Conservation (phyloP, 2,888 invertebrate genomes). For the Lysandra coridon region DNA sequence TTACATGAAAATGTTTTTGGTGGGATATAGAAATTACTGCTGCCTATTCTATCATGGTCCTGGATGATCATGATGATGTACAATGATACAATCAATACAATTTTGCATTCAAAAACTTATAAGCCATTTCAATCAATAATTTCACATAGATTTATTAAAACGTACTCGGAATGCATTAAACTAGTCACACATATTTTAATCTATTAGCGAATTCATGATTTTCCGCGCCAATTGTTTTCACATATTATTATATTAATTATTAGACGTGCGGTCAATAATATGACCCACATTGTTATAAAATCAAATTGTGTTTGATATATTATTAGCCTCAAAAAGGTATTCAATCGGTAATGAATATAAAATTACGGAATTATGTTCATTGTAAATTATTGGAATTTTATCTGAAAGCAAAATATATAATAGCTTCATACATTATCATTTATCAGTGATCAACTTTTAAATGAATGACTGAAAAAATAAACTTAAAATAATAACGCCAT, state of each 20-base stretch:
- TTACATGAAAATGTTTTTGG: too few relatives aligned
- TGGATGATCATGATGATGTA: not conserved
- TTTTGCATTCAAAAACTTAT: constrained; percentile 52
- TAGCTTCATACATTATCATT: too few relatives aligned
- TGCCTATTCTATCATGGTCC: not conserved
- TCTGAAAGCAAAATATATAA: not conserved
- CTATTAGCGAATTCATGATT: constrained; percentile 35
- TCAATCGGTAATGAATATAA: not conserved
- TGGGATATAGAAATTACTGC: too few relatives aligned
- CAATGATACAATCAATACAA: constrained; percentile 37
- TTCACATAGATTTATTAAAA: constrained; percentile 38
- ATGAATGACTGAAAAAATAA: too few relatives aligned
- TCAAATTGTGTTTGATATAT: constrained; percentile 27
- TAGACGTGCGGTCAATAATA: constrained; percentile 31
- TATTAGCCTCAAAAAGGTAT: not conserved
- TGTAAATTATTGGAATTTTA: not conserved
- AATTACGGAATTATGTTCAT: not conserved
- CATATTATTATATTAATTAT: constrained; percentile 35
- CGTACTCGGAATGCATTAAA: constrained; percentile 30
- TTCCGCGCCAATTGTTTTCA: constrained; percentile 35
- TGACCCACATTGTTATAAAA: constrained; percentile 30
- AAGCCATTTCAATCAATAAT: constrained; percentile 47
- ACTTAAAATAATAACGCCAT: too few relatives aligned
- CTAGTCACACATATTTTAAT: constrained; percentile 32
- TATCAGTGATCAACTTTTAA: too few relatives aligned